Conservation (phyloP, 2,797 vertebrate species). For the Dermochelys coriacea region DNA sequence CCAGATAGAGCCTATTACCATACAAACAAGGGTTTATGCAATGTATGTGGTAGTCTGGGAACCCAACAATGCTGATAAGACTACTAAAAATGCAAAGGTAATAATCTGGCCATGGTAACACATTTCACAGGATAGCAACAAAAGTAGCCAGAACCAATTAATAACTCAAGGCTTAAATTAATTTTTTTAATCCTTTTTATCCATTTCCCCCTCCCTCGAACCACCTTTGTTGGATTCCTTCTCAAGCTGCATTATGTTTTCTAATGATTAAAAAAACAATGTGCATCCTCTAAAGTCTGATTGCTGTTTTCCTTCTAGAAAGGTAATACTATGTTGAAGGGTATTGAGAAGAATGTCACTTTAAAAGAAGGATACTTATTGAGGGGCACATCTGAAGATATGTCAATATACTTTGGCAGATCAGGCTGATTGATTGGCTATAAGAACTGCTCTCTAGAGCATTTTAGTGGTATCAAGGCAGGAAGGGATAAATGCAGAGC, state of each 20-base stretch:
- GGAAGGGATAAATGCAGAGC: neutral
- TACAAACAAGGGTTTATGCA: slow-evolving; percentile 17
- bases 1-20: neutral
- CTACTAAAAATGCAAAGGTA: slow-evolving; percentile 34
- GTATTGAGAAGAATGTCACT: neutral
- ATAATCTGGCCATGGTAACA: slow-evolving; percentile 9
- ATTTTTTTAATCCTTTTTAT: neutral
- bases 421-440: neutral
- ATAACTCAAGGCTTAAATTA: neutral
- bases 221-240: neutral
- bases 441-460: neutral
- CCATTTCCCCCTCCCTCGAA: neutral
- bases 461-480: neutral
- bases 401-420: neutral
- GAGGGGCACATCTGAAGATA: neutral
- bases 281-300: neutral
- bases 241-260: neutral
- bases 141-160: neutral
- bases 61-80: neutral
- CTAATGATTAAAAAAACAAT: neutral
- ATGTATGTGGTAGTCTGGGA: neutral
- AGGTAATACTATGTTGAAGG: neutral
- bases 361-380: neutral
- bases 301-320: neutral
- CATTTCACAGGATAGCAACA: neutral